Evolutionary conservation across 2,888 invertebrate species (phyloP), one percentile per base, ranked within the genome.

Genomic region (Cosmopolites sordidus): DNA sequence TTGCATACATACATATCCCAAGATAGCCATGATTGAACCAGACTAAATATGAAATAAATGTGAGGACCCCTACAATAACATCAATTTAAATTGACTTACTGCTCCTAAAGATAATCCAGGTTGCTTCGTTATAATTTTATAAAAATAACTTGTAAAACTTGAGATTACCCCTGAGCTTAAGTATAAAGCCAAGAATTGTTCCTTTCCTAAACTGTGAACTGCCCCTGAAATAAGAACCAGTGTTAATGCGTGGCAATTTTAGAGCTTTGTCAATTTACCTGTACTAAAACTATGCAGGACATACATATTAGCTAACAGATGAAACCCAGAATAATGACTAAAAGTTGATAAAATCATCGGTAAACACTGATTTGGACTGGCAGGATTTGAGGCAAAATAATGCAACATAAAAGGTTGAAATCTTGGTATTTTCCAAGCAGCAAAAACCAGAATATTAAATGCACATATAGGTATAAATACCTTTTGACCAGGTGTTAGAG

Each of bases 321-420:
- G 98, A 59, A 92, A 75, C 30, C 83, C 73, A 1, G 89, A 89
- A 67, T 88, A 87, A 72, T 98, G 98, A 66, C 96, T 97, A 75
- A 98, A 98, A 27, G 89, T 89, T n/a, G 93, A 93, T 2, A 96
- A 75, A 45, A 96, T 69, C 93, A 97, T 93, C 2, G 97, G 92
- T 75, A 86, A 80, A 71, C 90, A 92, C 43, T 85, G 76, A 59
- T 81, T 80, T 68, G 87, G 80, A 62, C 87, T 83, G 15, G 83
- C 82, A 33, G 93, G 92, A 74, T 87, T 87, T 48, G 89, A 86
- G 66, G 86, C 84, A 75, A 96, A 96, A 75, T 91, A 93, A 68
- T 81, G 85, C 43, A 87, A 70, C 92, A 96, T 92, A 14, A 79
- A 72, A 1, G 81, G 80, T 51, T 86, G 84, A 18, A 89, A 71